Conservation (phyloP, 2,797 vertebrate species). For the Poeciliopsis turneri region DNA sequence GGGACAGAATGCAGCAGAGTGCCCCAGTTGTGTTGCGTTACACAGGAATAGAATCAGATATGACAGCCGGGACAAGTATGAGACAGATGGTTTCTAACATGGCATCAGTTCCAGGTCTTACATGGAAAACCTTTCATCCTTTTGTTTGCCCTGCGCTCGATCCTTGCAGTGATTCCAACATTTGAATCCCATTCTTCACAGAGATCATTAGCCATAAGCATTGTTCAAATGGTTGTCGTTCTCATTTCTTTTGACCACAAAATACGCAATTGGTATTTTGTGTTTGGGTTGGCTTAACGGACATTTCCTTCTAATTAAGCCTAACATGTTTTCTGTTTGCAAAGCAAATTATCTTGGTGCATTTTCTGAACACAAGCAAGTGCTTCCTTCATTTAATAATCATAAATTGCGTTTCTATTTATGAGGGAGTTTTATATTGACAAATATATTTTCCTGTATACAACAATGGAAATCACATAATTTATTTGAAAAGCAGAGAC, state of each 20-base stretch:
- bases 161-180: constrained; percentile 74
- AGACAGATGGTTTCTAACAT: constrained; percentile 93
- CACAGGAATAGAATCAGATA: constrained; percentile 89
- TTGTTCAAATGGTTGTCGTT: constrained; percentile 78
- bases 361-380: constrained; percentile 4
- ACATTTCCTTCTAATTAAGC: constrained; percentile 76
- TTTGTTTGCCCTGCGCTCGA: constrained; percentile 84
- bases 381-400: constrained; percentile 27
- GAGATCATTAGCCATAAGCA: constrained; percentile 80
- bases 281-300: constrained; percentile 72
- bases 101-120: constrained; percentile 91
- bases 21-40: constrained; percentile 86
- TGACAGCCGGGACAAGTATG: constrained; percentile 89
- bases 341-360: constrained; percentile 16
- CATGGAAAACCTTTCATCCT: constrained; percentile 88
- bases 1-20: constrained; percentile 83
- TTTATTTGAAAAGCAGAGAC: constrained; percentile 50
- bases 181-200: constrained; percentile 89
- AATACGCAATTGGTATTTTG: constrained; percentile 53
- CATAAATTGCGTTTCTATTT: constrained; percentile 34
- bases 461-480: constrained; percentile 35
- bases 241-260: constrained; percentile 78
- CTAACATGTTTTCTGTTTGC: constrained; percentile 27
- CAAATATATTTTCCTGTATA: constrained; percentile 23
- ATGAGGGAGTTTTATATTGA: constrained; percentile 24